Evolutionary conservation across 2,113 vertebrate genomes (phyloP).

Genomic region (Taxidea taxus): DNA sequence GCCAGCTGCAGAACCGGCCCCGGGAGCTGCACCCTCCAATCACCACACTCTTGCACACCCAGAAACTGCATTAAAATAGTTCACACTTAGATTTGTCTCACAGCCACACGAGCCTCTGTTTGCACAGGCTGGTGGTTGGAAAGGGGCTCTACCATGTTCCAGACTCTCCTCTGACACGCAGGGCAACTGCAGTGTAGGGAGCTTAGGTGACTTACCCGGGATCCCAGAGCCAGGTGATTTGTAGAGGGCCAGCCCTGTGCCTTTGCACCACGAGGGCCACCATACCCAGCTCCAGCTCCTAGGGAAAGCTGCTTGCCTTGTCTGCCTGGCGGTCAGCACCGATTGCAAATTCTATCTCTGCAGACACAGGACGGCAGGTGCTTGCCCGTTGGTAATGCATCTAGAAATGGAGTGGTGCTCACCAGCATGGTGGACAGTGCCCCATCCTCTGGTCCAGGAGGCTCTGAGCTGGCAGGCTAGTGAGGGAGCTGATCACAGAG

Average conservation of each 20-base stretch:
- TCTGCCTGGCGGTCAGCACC: neutral
- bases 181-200: neutral
- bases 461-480: neutral
- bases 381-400: neutral
- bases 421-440: neutral
- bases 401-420: neutral
- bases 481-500: neutral
- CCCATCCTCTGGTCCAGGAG: neutral
- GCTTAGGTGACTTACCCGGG: neutral
- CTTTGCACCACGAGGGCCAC: neutral
- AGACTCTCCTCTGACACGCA: neutral
- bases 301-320: neutral
- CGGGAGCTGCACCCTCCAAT: neutral
- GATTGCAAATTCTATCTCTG: neutral
- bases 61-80: neutral
- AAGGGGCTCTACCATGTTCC: neutral
- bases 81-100: neutral
- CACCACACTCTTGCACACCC: fast-evolving
- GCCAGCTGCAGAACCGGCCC: neutral
- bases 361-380: neutral
- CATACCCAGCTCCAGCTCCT: neutral
- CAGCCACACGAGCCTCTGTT: neutral
- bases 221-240: neutral
- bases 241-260: no score
- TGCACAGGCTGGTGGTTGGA: neutral